phyloP scores from a whole-genome alignment of 2,797 vertebrate genomes.

The Gymnodraco acuticeps region DNA sequence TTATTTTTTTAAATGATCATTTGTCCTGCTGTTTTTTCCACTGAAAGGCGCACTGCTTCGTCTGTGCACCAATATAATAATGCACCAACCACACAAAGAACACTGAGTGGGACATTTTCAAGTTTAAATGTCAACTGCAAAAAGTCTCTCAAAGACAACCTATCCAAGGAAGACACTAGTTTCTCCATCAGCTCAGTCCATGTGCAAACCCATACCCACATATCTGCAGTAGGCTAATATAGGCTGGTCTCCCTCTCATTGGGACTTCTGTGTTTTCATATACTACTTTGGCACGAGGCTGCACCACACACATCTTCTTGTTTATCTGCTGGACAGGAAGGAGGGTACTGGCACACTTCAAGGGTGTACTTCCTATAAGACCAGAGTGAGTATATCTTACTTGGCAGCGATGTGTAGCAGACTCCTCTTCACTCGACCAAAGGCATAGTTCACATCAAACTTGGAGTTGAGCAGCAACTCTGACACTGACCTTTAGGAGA shows the following conservation, averaged over 20 bases:
- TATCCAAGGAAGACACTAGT: too few relatives aligned
- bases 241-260: neutral
- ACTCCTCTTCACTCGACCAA: constrained; percentile 98
- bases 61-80: too few relatives aligned
- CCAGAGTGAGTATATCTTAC: constrained; percentile 82
- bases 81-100: too few relatives aligned
- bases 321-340: neutral
- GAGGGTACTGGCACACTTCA: neutral
- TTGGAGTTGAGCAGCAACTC: constrained; percentile 98
- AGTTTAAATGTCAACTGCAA: too few relatives aligned
- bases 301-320: neutral
- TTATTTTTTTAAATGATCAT: too few relatives aligned
- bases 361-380: neutral
- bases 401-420: constrained; percentile 99
- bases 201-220: too few relatives aligned
- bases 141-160: too few relatives aligned
- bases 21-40: too few relatives aligned
- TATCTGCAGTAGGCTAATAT: too few relatives aligned
- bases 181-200: too few relatives aligned
- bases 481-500: constrained; percentile 90
- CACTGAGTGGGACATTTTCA: too few relatives aligned
- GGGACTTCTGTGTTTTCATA: neutral
- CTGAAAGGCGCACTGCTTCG: too few relatives aligned
- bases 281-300: neutral
- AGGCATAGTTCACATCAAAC: constrained; percentile 99